Conservation (phyloP, 1,140 invertebrate species). For the Neotoxoptera formosana region DNA sequence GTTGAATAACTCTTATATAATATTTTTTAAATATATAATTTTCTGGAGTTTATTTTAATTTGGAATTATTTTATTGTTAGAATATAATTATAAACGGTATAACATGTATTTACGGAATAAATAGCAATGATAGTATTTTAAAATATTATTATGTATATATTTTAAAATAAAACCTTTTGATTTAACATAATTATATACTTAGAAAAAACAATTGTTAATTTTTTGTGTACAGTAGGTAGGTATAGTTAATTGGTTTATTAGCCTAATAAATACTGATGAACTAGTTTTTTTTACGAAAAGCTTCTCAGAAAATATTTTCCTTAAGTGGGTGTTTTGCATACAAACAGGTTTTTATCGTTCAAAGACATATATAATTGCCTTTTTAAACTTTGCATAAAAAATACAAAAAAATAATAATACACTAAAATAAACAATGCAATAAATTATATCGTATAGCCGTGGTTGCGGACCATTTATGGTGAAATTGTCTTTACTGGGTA, state of each 20-base stretch:
- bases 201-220: background rate
- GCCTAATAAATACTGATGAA: background rate
- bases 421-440: constrained; percentile 42
- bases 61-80: background rate
- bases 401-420: constrained; percentile 34
- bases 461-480: constrained; percentile 5
- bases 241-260: background rate
- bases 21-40: background rate
- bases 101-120: background rate
- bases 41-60: background rate
- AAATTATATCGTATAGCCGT: constrained; percentile 11
- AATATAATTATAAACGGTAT: background rate
- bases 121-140: background rate
- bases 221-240: background rate
- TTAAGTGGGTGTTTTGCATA: constrained; percentile 37
- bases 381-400: background rate
- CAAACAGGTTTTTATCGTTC: constrained; percentile 35
- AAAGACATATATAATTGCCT: constrained; percentile 27
- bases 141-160: background rate
- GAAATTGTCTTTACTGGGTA: constrained; percentile 14
- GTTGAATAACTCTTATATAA: background rate
- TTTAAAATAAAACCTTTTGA: background rate
- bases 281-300: background rate
- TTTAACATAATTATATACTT: background rate
- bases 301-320: background rate